Base-by-base conservation (phyloP, 2,888 invertebrate genomes). In the Arrhopalites spinosus region DNA sequence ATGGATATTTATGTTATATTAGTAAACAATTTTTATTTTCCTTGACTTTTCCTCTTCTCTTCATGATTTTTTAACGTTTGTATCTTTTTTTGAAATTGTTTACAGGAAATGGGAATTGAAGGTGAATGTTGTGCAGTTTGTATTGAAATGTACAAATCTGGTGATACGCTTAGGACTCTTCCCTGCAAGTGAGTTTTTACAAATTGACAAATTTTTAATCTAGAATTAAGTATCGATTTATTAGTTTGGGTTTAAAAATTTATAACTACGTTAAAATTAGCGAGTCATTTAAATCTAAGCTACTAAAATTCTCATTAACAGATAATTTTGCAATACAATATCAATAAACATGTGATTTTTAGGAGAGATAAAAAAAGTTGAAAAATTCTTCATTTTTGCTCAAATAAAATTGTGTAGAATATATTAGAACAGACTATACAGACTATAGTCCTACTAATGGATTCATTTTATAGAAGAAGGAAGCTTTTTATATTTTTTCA, bases 41-140 rank as follows among this genome's bases (percentile, higher is more conserved):
- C 20, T 2, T n/a, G 8, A 53, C 13, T 53, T 56, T n/a, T 20
- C 2, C 20, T 7, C 15, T 50, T 17, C 50, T 50, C n/a, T 8
- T 25, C 25, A 25, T 56, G 2, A 20, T 13, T 45, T 45, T 45
- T 7, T 45, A 45, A 45, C 7, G 15, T 11, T 45, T 45, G 15
- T 45, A 15, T 59, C 13, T 50, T n/a, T 20, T 50, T 50, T 29
- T 71, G 50, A 3, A 53, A 17, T 36, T 61, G 25, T 45, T 30
- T 29, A 75, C 87, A 93, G 92, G 92, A 93, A 86, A 88, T 91
- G 71, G 90, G 90, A 84, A 90, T 90, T 23, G 95, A 95, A 83
- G 91, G 91, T 82, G 96, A 96, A 85, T 94, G 94, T 85, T 97
- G 96, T 87, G 96, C 96, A 79, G 93, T 97, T 81, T 97, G 96